Percentiles rank a stretch among this genome's conserved stretches.
Conservation (phyloP, 1,140 invertebrate genomes). For the Dryas iulia region DNA sequence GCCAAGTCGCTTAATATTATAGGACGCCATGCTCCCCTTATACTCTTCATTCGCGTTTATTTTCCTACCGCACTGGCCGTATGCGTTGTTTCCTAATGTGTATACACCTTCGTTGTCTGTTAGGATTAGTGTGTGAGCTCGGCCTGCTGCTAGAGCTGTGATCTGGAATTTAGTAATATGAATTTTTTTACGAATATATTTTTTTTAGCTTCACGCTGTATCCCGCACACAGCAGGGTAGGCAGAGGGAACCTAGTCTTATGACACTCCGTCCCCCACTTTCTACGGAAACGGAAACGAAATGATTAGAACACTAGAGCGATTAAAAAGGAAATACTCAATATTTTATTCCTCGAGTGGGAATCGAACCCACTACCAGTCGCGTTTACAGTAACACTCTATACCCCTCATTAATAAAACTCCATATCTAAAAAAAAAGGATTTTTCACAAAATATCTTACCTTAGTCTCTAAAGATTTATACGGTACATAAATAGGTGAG, state of each 20-base stretch:
- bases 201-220: neutral
- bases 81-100: conserved; percentile 94
- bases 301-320: no score
- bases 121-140: conserved; percentile 92
- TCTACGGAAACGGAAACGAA: no score
- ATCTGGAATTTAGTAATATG: conserved; percentile 38
- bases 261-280: no score
- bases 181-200: no score
- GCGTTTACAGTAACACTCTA: no score
- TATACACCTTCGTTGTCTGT: conserved; percentile 91
- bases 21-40: conserved; percentile 82
- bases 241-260: neutral
- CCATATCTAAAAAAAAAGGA: no score
- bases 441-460: conserved; percentile 39
- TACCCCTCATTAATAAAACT: no score
- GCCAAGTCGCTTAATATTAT: conserved; percentile 85
- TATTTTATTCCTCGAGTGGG: no score
- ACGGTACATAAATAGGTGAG: conserved; percentile 88
- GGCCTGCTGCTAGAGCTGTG: conserved; percentile 87
- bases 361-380: no score
- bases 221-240: neutral
- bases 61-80: conserved; percentile 95
- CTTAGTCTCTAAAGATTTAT: conserved; percentile 77
- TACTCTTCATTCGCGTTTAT: conserved; percentile 91
- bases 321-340: no score